Evolutionary conservation across 2,888 invertebrate species (phyloP), one percentile per base, ranked within the genome.

Genomic region (Scaeva pyrastri): DNA sequence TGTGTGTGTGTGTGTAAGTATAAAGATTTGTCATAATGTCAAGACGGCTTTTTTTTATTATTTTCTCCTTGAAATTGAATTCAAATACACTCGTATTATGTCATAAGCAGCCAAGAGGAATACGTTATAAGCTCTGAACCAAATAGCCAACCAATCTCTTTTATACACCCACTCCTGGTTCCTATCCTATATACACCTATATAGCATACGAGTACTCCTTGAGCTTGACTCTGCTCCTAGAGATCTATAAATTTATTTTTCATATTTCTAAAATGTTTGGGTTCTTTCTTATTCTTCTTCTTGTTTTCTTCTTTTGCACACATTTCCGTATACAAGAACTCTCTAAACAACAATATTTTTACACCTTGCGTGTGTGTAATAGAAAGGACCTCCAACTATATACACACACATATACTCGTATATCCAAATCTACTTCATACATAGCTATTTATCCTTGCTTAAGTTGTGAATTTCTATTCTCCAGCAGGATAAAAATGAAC

Each of bases 81-180:
- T 82, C 82, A 86, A 82, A 86, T n/a, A n/a, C 73, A 86, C 82
- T 86, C 71, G 78, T 82, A 82, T 82, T n/a, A 86, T 86, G 86
- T 86, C 86, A 86, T 82, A 86, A 86, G 48, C 86, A 86, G 86
- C 48, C 11, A 26, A 52, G 16, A 41, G 14, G 68, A 1, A 62
- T n/a, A 41, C 23, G 2, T 23, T 23, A 43, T 41, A 62, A 64
- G 43, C 16, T n/a, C 26, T n/a, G 31, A 66, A 66, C 39, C 39
- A 21, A 68, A 68, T 52, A 68, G 52, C 68, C 68, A 68, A 52
- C 21, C 68, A 68, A 68, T 68, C 19, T 68, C 19, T 21, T 36
- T 31, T 31, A 31, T 31, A 31, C 8, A 31, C 3, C 31, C 8
- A 21, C 19, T 23, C 6, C 50, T 50, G 4, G 26, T 41, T 1